A percentile compares a stretch with the other conserved stretches of the same genome.
phyloP scores from a whole-genome alignment of 2,797 vertebrate species.

The Manis javanica region DNA sequence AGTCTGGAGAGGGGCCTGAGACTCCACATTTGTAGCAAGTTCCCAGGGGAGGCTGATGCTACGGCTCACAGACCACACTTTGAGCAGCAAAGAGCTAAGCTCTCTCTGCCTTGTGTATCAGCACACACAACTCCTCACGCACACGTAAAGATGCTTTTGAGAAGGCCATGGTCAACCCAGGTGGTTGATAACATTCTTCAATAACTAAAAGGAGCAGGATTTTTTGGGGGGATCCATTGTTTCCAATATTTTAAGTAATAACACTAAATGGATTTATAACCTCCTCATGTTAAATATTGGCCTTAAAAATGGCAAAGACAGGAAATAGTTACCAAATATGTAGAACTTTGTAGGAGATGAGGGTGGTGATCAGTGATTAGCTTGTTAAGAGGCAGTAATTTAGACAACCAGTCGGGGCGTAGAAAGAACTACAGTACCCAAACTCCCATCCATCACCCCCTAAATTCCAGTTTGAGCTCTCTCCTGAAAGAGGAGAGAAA shows the following conservation, averaged over 20 bases:
- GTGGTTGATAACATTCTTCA: neutral
- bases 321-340: constrained; percentile 15
- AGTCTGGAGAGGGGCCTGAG: neutral
- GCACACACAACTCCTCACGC: neutral
- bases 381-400: constrained; percentile 64
- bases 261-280: constrained; percentile 62
- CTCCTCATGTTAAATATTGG: constrained; percentile 61
- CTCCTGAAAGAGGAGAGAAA: constrained; percentile 29
- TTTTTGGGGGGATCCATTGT: neutral
- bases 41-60: neutral
- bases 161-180: neutral
- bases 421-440: neutral
- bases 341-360: neutral
- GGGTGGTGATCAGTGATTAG: constrained; percentile 66
- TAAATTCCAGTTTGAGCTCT: neutral
- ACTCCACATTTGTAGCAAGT: neutral
- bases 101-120: neutral
- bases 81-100: neutral
- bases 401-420: constrained; percentile 49
- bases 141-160: neutral
- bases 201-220: neutral
- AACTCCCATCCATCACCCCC: constrained; percentile 55
- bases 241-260: constrained; percentile 54
- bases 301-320: constrained; percentile 65
- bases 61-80: no score